Evolutionary conservation across 64 coral and sea anemone species (phyloP).

Genomic region (Pachyseris speciosa): DNA sequence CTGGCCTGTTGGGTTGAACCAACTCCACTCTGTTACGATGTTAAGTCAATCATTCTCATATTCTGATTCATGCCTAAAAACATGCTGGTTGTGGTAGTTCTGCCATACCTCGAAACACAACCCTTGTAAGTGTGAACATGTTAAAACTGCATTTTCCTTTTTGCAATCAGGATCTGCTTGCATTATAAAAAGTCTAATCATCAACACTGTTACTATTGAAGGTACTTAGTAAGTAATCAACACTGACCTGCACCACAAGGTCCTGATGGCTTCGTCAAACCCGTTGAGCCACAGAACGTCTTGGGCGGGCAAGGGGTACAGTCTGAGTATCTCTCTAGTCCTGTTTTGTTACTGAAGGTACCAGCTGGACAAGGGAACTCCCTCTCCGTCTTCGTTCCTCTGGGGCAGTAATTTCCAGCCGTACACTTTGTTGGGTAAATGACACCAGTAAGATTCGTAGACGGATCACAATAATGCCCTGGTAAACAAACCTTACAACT

Average conservation of each 20-base stretch:
- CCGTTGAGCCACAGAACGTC: slow-evolving; percentile 75
- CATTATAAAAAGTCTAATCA: too few species aligned
- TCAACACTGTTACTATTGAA: too few species aligned
- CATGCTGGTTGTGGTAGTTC: too few species aligned
- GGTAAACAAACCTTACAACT: slow-evolving; percentile 76
- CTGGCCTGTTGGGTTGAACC: neutral
- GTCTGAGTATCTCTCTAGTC: slow-evolving; percentile 18
- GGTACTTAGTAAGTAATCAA: neutral
- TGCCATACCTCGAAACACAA: neutral
- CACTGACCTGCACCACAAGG: slow-evolving; percentile 77
- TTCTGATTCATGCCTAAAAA: too few species aligned
- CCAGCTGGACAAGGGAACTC: slow-evolving; percentile 78
- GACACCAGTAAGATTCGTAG: slow-evolving; percentile 68
- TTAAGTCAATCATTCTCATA: too few species aligned
- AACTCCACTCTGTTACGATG: neutral
- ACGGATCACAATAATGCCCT: slow-evolving; percentile 88
- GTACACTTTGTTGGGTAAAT: slow-evolving; percentile 80
- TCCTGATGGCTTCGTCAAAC: slow-evolving; percentile 74
- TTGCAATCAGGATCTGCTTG: too few species aligned
- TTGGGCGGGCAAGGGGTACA: slow-evolving; percentile 76
- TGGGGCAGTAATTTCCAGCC: slow-evolving; percentile 84
- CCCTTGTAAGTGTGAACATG: neutral
- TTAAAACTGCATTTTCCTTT: too few species aligned
- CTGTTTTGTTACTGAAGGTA: slow-evolving; percentile 80
- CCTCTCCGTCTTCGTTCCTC: slow-evolving; percentile 72